Evolutionary conservation across 1,140 invertebrate species (phyloP).

Genomic region (Leptinotarsa defecta): DNA sequence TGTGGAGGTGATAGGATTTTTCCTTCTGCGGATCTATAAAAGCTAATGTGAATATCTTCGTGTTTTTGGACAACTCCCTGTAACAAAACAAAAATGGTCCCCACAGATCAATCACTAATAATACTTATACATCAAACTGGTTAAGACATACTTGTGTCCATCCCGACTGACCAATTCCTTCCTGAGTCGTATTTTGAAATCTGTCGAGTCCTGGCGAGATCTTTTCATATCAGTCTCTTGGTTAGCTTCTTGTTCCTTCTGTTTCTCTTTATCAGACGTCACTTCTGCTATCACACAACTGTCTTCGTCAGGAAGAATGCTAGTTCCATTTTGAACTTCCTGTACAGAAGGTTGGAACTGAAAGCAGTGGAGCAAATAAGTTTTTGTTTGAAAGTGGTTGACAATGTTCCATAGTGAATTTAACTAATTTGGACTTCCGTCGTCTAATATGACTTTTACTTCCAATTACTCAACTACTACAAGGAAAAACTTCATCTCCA

Average conservation of each 20-base stretch:
- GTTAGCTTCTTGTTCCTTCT: conserved; percentile 52
- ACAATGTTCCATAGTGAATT: too few relatives aligned
- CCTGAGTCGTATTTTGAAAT: conserved; percentile 74
- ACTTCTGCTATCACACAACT: conserved; percentile 53
- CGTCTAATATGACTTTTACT: too few relatives aligned
- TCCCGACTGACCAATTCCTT: conserved; percentile 83
- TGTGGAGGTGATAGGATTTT: conserved; percentile 66
- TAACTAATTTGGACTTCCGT: too few relatives aligned
- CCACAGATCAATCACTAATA: background rate
- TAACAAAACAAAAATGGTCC: conserved; percentile 26
- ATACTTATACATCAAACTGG: background rate
- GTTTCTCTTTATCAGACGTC: conserved; percentile 43
- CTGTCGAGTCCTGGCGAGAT: conserved; percentile 67
- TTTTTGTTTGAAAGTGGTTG: too few relatives aligned
- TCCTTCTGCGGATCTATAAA: conserved; percentile 71
- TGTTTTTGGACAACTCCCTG: conserved; percentile 71
- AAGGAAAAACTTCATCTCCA: too few relatives aligned
- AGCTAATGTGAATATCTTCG: conserved; percentile 66
- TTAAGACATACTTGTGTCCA: conserved; percentile 69
- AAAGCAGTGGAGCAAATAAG: background rate
- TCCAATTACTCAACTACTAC: too few relatives aligned
- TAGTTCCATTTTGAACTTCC: conserved; percentile 55
- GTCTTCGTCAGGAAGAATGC: conserved; percentile 52
- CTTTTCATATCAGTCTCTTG: conserved; percentile 44
- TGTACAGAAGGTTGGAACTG: conserved; percentile 48